Percentiles rank a stretch among this genome's conserved stretches.
These are phyloP conservation scores for Pelobates fuscus DNA, from an alignment of 2,113 vertebrate genomes.

Conservation along the genomic window DNA sequence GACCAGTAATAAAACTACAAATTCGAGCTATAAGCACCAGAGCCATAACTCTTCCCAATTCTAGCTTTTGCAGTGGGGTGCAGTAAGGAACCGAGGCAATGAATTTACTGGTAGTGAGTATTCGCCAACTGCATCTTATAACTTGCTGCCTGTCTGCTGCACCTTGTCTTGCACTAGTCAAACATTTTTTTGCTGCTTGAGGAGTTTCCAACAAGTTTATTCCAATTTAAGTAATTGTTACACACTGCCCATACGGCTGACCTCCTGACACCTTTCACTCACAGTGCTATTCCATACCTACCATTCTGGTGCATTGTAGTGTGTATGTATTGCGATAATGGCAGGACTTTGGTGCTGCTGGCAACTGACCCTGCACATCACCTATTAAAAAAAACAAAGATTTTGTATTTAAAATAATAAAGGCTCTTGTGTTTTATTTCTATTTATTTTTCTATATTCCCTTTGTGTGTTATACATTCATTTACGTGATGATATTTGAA, in stretches of 20 bases:
- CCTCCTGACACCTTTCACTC: constrained; percentile 24
- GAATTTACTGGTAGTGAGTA: not conserved
- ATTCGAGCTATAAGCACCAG: not conserved
- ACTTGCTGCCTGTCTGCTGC: constrained; percentile 9
- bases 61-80: not conserved
- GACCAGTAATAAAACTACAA: not conserved
- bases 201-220: constrained; percentile 5
- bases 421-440: constrained; percentile 22
- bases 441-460: not conserved
- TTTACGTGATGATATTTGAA: too few species aligned
- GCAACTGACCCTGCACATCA: constrained; percentile 35
- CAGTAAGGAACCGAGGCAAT: not conserved
- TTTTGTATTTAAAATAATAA: constrained; percentile 40
- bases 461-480: too few species aligned
- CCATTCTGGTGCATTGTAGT: constrained; percentile 38
- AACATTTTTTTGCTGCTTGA: constrained; percentile 23
- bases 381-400: constrained; percentile 49
- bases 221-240: constrained; percentile 3
- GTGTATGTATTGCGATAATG: constrained; percentile 46
- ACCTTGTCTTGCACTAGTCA: constrained; percentile 1
- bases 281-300: constrained; percentile 42
- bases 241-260: constrained; percentile 29
- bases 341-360: constrained; percentile 28
- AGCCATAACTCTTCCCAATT: not conserved
- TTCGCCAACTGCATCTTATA: not conserved